Percentiles rank a stretch among this genome's conserved stretches.
Conservation (phyloP, 2,113 vertebrate species). For the Pan paniscus region DNA sequence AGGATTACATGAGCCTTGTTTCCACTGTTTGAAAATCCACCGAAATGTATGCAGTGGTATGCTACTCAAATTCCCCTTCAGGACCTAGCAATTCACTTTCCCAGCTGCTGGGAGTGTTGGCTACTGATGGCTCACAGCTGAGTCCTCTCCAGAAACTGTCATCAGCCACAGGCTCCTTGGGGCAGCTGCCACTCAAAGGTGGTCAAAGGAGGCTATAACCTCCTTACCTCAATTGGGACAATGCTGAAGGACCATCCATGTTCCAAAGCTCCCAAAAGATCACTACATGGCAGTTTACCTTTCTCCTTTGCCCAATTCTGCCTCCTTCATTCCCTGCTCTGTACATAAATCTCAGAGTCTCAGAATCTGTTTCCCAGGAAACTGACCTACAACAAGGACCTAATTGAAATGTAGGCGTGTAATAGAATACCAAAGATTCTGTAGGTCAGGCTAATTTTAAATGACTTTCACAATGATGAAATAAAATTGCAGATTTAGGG, state of each 20-base stretch:
- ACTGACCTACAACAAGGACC: background rate
- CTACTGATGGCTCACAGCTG: slow-evolving; percentile 38
- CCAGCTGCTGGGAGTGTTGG: background rate
- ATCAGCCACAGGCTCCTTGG: background rate
- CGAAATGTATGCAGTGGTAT: background rate
- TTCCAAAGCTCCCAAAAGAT: background rate
- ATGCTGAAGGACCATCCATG: background rate
- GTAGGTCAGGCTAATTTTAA: background rate
- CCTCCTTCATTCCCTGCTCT: background rate
- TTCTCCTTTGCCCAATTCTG: background rate
- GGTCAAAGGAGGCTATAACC: background rate
- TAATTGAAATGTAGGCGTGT: background rate
- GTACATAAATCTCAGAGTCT: background rate
- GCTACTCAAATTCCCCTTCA: background rate
- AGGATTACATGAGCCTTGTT: background rate
- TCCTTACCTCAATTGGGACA: background rate
- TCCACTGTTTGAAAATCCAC: background rate
- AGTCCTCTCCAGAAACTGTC: slow-evolving; percentile 11
- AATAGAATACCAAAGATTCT: background rate
- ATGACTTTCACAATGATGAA: background rate
- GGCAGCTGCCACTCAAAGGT: background rate
- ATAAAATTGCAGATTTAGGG: background rate
- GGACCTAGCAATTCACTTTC: background rate
- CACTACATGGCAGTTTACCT: background rate
- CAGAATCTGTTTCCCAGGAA: background rate